Evolutionary conservation across 53 echinoderm and acorn worm genomes (phyloP), one percentile per base, ranked within the genome.

Genomic region (Arbacia lixula): DNA sequence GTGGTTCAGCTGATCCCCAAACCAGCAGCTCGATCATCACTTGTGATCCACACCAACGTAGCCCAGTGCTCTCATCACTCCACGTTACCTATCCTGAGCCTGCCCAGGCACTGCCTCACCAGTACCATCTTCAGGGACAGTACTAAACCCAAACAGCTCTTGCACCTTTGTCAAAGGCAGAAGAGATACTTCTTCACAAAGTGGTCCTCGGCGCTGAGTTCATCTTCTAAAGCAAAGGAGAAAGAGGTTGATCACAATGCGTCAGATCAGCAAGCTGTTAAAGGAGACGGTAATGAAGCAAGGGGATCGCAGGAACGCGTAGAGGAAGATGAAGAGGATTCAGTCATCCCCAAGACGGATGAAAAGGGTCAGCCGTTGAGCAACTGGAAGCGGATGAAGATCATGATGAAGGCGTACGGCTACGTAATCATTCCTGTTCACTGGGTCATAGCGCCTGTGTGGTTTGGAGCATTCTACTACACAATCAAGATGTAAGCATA

Each of bases 391-490:
- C 49, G 96, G 60, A 93, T 93, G 93, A 96, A 96, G 91, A 89
- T 96, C 36, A 89, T 96, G 91, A 88, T 91, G 87, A 96, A 93
- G 85, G 77, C 91, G 4, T 96, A 96, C 49, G 91, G 93, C 16
- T 93, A 93, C 19, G 96, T 96, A 27, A 82, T 96, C 62, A 91
- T 96, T 20, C 96, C 96, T 19, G 96, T 96, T 17, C 96, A 96
- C 30, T 91, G 93, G 91, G 53, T 93, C 53, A 93, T 93, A 29
- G 93, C 96, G 1, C 93, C 93, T 3, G 53, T 93, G 5, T 96
- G 96, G 96, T 96, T 93, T 86, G 93, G 96, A 17, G 53, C 85
- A 19, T 96, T 96, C 87, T 96, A 96, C 85, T 93, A 91, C 71
- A 72, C 90, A 26, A 81, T 96, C 5, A 91, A 91, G 40, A 76